These are phyloP conservation scores for Mayetiola destructor DNA, from an alignment of 2,888 invertebrate genomes.

Conservation along the genomic window DNA sequence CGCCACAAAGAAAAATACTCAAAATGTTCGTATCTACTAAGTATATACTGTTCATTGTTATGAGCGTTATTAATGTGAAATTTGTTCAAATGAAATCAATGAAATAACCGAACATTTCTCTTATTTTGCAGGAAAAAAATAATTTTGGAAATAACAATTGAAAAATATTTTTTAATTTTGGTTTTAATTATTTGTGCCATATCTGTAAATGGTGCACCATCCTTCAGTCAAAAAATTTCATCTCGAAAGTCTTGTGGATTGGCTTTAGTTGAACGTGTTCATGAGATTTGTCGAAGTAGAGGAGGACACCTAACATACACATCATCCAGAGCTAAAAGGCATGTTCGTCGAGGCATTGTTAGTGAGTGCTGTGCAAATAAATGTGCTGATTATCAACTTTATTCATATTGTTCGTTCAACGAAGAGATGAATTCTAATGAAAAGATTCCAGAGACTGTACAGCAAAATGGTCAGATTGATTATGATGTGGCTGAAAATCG, in stretches of 20 bases:
- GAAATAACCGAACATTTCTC: no score
- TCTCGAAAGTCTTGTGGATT: not conserved
- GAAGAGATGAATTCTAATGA: not conserved
- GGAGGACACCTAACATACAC: constrained; percentile 2
- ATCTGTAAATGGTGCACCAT: no score
- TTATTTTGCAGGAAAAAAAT: no score
- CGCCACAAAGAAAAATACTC: no score
- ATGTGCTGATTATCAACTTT: not conserved
- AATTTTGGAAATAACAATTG: no score
- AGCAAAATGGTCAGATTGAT: not conserved
- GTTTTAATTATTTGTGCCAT: no score
- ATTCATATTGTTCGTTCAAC: not conserved
- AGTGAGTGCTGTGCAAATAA: not conserved
- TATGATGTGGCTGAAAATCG: not conserved
- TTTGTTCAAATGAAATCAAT: no score
- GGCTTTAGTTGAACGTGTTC: not conserved
- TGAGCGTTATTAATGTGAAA: no score
- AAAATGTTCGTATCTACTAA: no score
- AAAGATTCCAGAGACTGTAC: not conserved
- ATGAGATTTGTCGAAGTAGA: not conserved
- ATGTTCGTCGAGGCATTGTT: not conserved
- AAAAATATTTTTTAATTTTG: not conserved
- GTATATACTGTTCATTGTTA: no score
- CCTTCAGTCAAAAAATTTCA: no score
- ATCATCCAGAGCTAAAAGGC: not conserved